Conservation (phyloP, 2,113 vertebrate genomes). For the Cricetomys ansorgei region DNA sequence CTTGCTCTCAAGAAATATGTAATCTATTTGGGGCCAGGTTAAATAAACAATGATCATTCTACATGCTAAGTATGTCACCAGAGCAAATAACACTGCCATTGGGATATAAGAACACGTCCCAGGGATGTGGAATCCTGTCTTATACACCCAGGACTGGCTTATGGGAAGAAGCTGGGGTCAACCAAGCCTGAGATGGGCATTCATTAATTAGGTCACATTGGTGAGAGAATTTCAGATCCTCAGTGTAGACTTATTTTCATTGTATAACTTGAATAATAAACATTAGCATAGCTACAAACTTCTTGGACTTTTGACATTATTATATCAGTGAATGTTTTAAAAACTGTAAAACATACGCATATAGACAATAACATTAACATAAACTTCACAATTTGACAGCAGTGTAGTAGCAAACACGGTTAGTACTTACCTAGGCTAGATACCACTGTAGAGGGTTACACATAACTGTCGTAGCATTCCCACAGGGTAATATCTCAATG, state of each 20-base stretch:
- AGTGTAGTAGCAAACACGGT: too few species aligned
- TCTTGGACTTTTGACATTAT: constrained; percentile 7
- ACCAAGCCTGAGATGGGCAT: background rate
- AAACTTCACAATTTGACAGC: background rate
- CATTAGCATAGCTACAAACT: background rate
- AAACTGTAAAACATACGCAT: background rate
- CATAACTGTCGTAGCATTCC: background rate
- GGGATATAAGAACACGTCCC: background rate
- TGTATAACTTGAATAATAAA: background rate
- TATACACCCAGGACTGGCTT: background rate
- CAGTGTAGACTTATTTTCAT: background rate
- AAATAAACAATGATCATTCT: background rate
- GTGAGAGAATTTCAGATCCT: background rate
- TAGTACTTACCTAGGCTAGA: background rate
- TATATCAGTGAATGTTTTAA: background rate
- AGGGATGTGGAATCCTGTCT: background rate
- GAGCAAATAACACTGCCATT: background rate
- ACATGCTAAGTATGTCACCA: background rate
- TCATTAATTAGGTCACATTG: background rate
- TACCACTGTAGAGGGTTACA: background rate
- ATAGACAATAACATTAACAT: background rate
- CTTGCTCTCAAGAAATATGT: background rate
- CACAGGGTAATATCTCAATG: background rate
- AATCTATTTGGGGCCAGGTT: background rate
- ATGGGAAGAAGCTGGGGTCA: background rate